Percentiles rank a stretch among this genome's conserved stretches.
These are phyloP conservation scores for Callipepla californica DNA, from an alignment of 2,113 vertebrate genomes.

Conservation along the genomic window DNA sequence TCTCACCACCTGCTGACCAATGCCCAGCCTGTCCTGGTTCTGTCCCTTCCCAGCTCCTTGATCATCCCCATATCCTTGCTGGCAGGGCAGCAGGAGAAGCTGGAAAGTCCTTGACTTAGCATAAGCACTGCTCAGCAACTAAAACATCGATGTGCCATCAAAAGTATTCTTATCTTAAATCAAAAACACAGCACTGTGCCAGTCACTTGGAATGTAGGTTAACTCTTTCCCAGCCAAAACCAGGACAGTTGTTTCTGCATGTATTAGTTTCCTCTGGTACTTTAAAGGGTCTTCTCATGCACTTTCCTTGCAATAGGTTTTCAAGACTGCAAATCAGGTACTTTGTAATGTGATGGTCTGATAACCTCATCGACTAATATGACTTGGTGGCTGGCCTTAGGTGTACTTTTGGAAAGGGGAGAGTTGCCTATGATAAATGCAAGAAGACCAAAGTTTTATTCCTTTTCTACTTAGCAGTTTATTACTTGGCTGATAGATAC, in stretches of 20 bases:
- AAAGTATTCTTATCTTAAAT: neutral
- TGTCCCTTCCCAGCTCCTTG: neutral
- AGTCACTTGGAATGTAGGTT: neutral
- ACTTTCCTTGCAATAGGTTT: neutral
- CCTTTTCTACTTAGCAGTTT: neutral
- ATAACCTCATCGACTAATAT: neutral
- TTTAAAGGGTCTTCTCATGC: neutral
- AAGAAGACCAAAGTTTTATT: neutral
- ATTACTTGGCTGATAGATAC: neutral
- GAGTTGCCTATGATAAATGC: neutral
- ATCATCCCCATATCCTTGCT: neutral
- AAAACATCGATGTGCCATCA: neutral
- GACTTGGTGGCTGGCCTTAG: neutral
- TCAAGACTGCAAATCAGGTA: neutral
- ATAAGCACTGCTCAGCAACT: neutral
- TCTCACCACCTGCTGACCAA: neutral
- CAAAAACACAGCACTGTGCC: neutral
- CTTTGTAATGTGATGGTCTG: neutral
- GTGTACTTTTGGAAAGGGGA: neutral
- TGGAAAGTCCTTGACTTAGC: neutral
- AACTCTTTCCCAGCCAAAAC: neutral
- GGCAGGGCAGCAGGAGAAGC: neutral
- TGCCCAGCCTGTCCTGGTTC: neutral
- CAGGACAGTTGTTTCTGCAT: neutral
- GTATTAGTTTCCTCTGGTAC: neutral